Conservation (phyloP, 2,888 invertebrate genomes). For the Drosophila antonietae region DNA sequence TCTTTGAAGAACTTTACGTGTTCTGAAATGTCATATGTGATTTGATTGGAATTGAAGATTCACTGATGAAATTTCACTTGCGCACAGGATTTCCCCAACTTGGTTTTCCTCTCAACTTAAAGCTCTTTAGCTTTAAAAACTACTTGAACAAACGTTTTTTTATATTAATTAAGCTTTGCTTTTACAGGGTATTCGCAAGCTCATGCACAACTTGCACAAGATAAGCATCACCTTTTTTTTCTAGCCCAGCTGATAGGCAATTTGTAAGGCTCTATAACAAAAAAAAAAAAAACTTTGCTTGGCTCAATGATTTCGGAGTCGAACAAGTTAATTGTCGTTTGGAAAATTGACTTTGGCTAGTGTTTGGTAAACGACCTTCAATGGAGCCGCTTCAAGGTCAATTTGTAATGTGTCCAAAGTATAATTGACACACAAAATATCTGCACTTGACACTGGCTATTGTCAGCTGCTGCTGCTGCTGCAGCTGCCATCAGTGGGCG, state of each 20-base stretch:
- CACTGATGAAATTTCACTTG: background rate
- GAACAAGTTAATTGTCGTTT: conserved; percentile 24
- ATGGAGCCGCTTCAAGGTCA: conserved; percentile 43
- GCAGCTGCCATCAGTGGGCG: background rate
- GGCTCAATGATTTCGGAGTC: conserved; percentile 15
- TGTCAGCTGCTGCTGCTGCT: conserved; percentile 5
- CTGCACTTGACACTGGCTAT: conserved; percentile 69
- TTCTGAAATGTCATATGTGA: background rate
- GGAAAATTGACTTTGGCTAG: conserved; percentile 9
- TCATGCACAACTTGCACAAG: background rate
- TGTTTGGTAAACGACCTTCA: conserved; percentile 37
- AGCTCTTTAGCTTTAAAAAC: background rate
- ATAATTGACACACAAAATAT: conserved; percentile 69
- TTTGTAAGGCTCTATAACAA: conserved; percentile 21
- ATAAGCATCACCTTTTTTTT: background rate
- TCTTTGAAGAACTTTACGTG: background rate
- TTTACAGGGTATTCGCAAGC: background rate
- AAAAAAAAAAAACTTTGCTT: background rate
- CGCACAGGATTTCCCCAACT: background rate
- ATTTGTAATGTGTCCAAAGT: conserved; percentile 45
- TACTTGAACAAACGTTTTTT: background rate
- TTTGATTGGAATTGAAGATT: conserved; percentile 7
- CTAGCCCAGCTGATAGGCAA: conserved; percentile 15
- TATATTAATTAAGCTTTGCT: background rate
- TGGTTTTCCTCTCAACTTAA: background rate